A percentile compares a stretch with the other conserved stretches of the same genome.
These are phyloP conservation scores for Panorpa germanica DNA, from an alignment of 2,888 invertebrate species.

Conservation along the genomic window DNA sequence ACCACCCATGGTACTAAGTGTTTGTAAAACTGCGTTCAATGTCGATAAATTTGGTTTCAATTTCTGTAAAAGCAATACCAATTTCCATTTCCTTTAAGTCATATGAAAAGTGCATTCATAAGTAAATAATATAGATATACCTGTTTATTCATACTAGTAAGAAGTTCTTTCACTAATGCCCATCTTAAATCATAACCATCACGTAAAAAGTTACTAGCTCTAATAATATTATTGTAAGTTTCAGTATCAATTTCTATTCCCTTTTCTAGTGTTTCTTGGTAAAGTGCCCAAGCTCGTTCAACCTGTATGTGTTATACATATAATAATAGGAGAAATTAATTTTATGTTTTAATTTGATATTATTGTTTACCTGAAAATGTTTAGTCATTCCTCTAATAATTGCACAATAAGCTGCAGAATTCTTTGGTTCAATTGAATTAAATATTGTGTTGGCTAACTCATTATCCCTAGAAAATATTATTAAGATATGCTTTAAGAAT, in stretches of 20 bases:
- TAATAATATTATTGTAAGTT: slow-evolving; percentile 52
- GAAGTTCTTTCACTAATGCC: slow-evolving; percentile 36
- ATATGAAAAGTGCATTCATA: too few species aligned
- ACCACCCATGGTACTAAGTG: slow-evolving; percentile 26
- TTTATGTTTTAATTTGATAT: slow-evolving; percentile 4
- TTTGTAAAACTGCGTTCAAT: slow-evolving; percentile 39
- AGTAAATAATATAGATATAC: too few species aligned
- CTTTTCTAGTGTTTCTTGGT: slow-evolving; percentile 44
- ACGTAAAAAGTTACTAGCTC: slow-evolving; percentile 36
- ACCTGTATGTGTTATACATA: slow-evolving; percentile 28
- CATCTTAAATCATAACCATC: slow-evolving; percentile 45
- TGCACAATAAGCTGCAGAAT: slow-evolving; percentile 49
- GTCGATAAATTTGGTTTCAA: slow-evolving; percentile 45
- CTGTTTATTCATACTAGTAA: slow-evolving; percentile 42
- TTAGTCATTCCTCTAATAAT: slow-evolving; percentile 72
- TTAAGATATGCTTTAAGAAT: slow-evolving; percentile 3
- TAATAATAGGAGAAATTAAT: too few species aligned
- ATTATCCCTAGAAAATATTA: slow-evolving; percentile 33
- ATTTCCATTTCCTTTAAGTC: background rate
- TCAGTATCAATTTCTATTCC: slow-evolving; percentile 38
- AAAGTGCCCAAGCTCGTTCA: slow-evolving; percentile 41
- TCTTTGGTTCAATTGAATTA: slow-evolving; percentile 44
- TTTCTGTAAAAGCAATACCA: slow-evolving; percentile 15
- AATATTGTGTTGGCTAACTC: slow-evolving; percentile 62
- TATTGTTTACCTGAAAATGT: slow-evolving; percentile 34